Conservation (phyloP, 2,888 invertebrate species). For the Pasiphila rectangulata region DNA sequence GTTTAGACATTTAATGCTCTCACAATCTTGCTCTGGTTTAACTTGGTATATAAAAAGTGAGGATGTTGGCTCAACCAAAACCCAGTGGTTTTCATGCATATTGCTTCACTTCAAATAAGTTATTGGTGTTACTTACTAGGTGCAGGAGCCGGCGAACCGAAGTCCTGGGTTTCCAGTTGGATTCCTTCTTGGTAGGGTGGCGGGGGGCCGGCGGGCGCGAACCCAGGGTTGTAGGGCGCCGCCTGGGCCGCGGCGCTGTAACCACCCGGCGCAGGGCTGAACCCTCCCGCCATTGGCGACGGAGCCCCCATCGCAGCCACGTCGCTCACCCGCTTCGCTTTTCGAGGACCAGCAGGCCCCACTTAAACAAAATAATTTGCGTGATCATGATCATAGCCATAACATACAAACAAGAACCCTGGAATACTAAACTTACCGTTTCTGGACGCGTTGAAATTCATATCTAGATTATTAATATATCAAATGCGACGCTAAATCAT, state of each 20-base stretch:
- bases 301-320: constrained; percentile 84
- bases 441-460: constrained; percentile 77
- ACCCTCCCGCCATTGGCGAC: constrained; percentile 59
- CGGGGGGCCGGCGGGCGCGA: constrained; percentile 51
- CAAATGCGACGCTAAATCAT: constrained; percentile 49
- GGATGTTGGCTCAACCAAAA: no score
- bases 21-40: no score
- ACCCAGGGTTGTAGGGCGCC: constrained; percentile 49
- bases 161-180: constrained; percentile 62
- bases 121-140: constrained; percentile 47
- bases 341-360: constrained; percentile 68
- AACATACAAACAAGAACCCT: constrained; percentile 1
- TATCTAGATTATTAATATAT: constrained; percentile 38
- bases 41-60: no score
- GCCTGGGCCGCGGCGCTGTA: constrained; percentile 42
- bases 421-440: constrained; percentile 53
- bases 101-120: no score
- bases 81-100: no score
- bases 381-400: constrained; percentile 8
- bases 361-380: constrained; percentile 48
- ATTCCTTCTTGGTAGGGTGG: constrained; percentile 68
- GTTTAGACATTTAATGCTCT: no score
- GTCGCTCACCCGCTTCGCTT: constrained; percentile 85
- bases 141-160: constrained; percentile 41
- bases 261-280: constrained; percentile 48